A percentile compares a stretch with the other conserved stretches of the same genome.
Conservation (phyloP, 1,140 invertebrate species). For the Camponotus pennsylvanicus region DNA sequence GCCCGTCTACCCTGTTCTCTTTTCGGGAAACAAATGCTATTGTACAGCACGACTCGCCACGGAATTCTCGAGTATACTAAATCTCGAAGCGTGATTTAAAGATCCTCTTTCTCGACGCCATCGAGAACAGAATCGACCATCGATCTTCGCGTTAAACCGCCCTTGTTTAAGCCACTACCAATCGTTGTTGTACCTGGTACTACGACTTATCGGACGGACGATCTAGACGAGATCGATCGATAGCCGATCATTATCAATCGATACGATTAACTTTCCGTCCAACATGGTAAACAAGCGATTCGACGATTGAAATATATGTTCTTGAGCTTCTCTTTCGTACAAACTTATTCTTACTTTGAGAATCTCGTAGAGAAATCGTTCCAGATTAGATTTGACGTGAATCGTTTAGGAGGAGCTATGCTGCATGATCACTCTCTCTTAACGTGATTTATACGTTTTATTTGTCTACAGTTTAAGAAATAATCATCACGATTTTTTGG, state of each 20-base stretch:
- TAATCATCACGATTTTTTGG: not conserved
- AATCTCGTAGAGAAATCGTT: constrained; percentile 24
- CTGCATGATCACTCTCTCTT: not conserved
- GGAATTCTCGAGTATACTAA: constrained; percentile 67
- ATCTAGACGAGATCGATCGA: constrained; percentile 74
- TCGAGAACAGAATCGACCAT: constrained; percentile 78
- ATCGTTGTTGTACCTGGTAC: constrained; percentile 62
- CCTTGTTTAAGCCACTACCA: constrained; percentile 50
- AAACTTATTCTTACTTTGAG: constrained; percentile 35
- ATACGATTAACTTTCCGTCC: constrained; percentile 56
- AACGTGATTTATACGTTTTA: not conserved
- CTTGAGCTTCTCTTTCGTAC: constrained; percentile 38
- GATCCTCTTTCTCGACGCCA: constrained; percentile 73
- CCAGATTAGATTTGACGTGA: constrained; percentile 27
- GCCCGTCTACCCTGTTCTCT: not conserved
- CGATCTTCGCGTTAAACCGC: constrained; percentile 75
- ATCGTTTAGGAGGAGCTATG: constrained; percentile 35
- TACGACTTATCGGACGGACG: constrained; percentile 64
- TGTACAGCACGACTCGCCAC: constrained; percentile 41
- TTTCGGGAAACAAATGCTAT: constrained; percentile 66
- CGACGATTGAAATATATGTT: constrained; percentile 61
- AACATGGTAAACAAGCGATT: constrained; percentile 13
- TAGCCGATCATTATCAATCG: constrained; percentile 70
- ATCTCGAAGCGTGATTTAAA: constrained; percentile 80
- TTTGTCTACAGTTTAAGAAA: not conserved